Percentiles rank a stretch among this genome's conserved stretches.
Evolutionary conservation across 2,888 invertebrate species (phyloP).

Genomic region (Caenorhabditis sp.): DNA sequence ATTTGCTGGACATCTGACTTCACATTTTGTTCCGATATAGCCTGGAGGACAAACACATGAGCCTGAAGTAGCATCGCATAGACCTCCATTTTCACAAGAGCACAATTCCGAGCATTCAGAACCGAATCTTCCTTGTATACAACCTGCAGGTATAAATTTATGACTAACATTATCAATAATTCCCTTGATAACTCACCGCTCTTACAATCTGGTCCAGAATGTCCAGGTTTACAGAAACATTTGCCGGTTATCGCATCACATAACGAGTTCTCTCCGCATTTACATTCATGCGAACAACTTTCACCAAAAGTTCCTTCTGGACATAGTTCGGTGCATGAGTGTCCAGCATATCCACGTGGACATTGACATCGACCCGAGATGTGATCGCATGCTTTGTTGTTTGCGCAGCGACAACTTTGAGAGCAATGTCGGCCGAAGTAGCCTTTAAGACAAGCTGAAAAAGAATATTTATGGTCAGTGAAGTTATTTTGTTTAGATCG

Average conservation of each 20-base stretch:
- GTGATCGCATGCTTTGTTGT: constrained; percentile 80
- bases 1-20: constrained; percentile 66
- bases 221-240: constrained; percentile 72
- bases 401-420: constrained; percentile 85
- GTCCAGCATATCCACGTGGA: constrained; percentile 64
- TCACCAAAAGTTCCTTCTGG: constrained; percentile 58
- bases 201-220: constrained; percentile 65
- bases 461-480: no score
- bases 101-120: constrained; percentile 52
- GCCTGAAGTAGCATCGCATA: constrained; percentile 66
- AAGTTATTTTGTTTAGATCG: no score
- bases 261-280: constrained; percentile 76
- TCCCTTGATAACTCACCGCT: constrained; percentile 13
- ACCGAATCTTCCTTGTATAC: constrained; percentile 55
- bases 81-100: constrained; percentile 58
- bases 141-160: no score
- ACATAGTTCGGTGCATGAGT: constrained; percentile 60
- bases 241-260: constrained; percentile 88
- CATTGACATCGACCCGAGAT: constrained; percentile 79
- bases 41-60: constrained; percentile 80
- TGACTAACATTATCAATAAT: not conserved
- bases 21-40: constrained; percentile 71
- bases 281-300: constrained; percentile 49
- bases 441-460: constrained; percentile 67
- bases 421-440: constrained; percentile 65